Evolutionary conservation across 2,797 vertebrate genomes (phyloP), one percentile per base, ranked within the genome.

Genomic region (Characodon lateralis): DNA sequence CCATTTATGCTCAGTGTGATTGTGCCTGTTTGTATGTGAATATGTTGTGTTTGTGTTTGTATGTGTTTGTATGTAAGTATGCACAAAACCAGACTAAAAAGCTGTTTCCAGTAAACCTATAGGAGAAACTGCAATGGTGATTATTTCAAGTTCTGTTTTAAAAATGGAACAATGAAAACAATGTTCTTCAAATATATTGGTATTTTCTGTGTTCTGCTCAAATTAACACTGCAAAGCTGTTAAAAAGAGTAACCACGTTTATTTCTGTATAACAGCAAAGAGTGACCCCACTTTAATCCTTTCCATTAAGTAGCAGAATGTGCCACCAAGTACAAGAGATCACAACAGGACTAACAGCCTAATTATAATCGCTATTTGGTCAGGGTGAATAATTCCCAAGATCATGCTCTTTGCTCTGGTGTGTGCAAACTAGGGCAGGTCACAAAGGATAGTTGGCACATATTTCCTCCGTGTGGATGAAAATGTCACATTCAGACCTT

Each of bases 391-490:
- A 76, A 83, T 83, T 89, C 80, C 73, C 75, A 69, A 78, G 79
- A 82, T 82, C 74, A 56, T 59, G 85, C 82, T 85, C 81, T 84
- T 82, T 80, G 78, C 76, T 50, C 74, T 71, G 63, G 73, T 83
- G 74, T 79, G 58, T 76, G 68, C 61, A 81, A 92, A 91, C 58
- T 79, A 73, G 91, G 81, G 77, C 87, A 89, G 84, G 88, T 90
- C 91, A 89, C 87, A n/a, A 48, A 89, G 85, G 89, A 93, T 72
- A 83, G 75, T 69, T 85, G 88, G 85, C 89, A 90, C 88, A 88
- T 68, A 81, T 89, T 85, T 71, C 71, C 41, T 72, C 46, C 74
- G 46, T 72, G 72, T 71, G 51, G 77, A 74, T 31, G 31, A 65
- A 76, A 71, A 72, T 81, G 59, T 61, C 78, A 58, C 58, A 81